These are phyloP conservation scores for Hemistola chrysoprasaria DNA, from an alignment of 2,888 invertebrate species.

Conservation along the genomic window DNA sequence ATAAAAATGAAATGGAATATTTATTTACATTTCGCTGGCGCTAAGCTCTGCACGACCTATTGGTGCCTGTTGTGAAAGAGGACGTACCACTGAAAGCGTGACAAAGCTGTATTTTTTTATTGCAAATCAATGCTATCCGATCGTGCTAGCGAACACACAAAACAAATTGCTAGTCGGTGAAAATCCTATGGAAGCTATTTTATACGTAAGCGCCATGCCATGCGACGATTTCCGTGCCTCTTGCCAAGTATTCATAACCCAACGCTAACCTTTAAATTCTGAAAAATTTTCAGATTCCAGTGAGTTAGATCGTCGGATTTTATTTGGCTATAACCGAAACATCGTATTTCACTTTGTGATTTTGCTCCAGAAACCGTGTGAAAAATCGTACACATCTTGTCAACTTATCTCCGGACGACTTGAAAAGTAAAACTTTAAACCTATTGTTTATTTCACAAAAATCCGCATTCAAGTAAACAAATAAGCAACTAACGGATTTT, in stretches of 20 bases:
- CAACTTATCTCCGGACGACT: no score
- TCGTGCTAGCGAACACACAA: slow-evolving; percentile 57
- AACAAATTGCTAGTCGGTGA: slow-evolving; percentile 56
- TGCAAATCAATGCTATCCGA: slow-evolving; percentile 65
- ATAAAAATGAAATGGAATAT: slow-evolving; percentile 36
- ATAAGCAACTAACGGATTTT: no score
- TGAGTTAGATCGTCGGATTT: slow-evolving; percentile 4
- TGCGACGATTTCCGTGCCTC: slow-evolving; percentile 33
- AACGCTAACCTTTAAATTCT: slow-evolving; percentile 22
- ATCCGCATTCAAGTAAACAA: no score
- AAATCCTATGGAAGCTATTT: slow-evolving; percentile 46
- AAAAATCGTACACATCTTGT: no score
- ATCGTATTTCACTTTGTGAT: background rate
- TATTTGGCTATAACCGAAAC: background rate
- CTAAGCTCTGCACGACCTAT: slow-evolving; percentile 34
- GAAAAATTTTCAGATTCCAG: slow-evolving; percentile 18
- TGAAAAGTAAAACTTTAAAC: no score
- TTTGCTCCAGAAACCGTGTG: background rate
- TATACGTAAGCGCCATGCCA: slow-evolving; percentile 37
- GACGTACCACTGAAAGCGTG: slow-evolving; percentile 56
- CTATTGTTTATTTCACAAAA: no score
- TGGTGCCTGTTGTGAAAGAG: slow-evolving; percentile 50
- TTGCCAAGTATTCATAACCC: slow-evolving; percentile 36
- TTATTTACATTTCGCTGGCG: slow-evolving; percentile 35
- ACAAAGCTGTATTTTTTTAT: slow-evolving; percentile 68